phyloP scores from a whole-genome alignment of 2,888 invertebrate genomes.

The Zaprionus obscuricornis region DNA sequence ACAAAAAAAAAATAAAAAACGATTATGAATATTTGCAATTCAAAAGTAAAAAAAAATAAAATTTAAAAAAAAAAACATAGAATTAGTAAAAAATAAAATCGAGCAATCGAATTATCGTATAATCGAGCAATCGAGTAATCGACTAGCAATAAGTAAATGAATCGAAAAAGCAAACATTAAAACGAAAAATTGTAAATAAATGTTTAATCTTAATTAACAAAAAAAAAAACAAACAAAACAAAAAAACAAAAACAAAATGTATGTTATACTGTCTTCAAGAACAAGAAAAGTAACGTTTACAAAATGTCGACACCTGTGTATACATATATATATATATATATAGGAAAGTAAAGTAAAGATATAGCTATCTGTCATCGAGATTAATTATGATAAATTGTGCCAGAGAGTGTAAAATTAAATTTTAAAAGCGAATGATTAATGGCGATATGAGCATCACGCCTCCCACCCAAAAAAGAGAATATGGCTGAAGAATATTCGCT shows the following conservation, averaged over 20 bases:
- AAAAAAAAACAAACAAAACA: background rate
- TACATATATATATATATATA: constrained; percentile 18
- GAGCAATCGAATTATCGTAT: constrained; percentile 21
- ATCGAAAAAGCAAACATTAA: constrained; percentile 51
- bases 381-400: constrained; percentile 68
- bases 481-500: too few relatives aligned
- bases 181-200: constrained; percentile 67
- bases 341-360: background rate
- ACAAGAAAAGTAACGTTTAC: background rate
- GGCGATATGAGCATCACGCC: constrained; percentile 40
- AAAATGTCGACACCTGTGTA: constrained; percentile 1
- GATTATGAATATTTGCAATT: background rate
- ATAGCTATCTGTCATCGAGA: constrained; percentile 46
- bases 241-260: background rate
- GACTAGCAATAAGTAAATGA: constrained; percentile 45
- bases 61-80: too few relatives aligned
- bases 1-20: background rate
- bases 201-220: constrained; percentile 66
- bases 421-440: constrained; percentile 58
- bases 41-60: too few relatives aligned
- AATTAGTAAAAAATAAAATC: constrained; percentile 27
- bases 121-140: constrained; percentile 19
- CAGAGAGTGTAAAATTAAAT: constrained; percentile 50
- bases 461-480: background rate
- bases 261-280: constrained; percentile 24